These are phyloP conservation scores for Bujurquina vittata DNA, from an alignment of 2,113 vertebrate genomes.

Conservation along the genomic window DNA sequence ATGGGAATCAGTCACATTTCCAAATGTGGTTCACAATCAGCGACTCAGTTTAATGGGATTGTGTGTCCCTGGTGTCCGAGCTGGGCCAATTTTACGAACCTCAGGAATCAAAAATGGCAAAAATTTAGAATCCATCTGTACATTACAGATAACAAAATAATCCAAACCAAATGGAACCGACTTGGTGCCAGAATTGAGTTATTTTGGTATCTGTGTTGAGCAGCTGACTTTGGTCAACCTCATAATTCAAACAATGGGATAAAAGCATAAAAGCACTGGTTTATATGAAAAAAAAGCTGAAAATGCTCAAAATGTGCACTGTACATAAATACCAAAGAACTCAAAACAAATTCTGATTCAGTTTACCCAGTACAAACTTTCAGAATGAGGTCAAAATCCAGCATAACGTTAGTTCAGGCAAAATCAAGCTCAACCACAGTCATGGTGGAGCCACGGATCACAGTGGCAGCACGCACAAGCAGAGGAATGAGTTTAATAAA, in stretches of 20 bases:
- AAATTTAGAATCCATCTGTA: conserved; percentile 58
- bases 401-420: not conserved
- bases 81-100: conserved; percentile 36
- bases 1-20: conserved; percentile 32
- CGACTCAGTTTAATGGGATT: conserved; percentile 43
- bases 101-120: conserved; percentile 49
- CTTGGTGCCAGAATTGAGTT: conserved; percentile 41
- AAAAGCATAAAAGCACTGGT: not conserved
- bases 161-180: conserved; percentile 47
- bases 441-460: accelerated
- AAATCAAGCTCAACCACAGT: not conserved
- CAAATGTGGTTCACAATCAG: conserved; percentile 51
- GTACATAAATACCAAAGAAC: not conserved
- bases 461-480: not conserved
- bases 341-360: not conserved
- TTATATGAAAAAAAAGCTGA: not conserved
- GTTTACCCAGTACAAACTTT: not conserved
- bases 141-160: conserved; percentile 66
- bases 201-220: conserved; percentile 45
- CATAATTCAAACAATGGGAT: conserved; percentile 18
- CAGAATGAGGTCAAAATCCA: not conserved
- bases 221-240: conserved; percentile 42
- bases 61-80: conserved; percentile 41
- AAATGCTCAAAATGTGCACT: not conserved
- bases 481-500: not conserved